Evolutionary conservation across 1,140 invertebrate species (phyloP).

Genomic region (Drosophila subpulchrella): DNA sequence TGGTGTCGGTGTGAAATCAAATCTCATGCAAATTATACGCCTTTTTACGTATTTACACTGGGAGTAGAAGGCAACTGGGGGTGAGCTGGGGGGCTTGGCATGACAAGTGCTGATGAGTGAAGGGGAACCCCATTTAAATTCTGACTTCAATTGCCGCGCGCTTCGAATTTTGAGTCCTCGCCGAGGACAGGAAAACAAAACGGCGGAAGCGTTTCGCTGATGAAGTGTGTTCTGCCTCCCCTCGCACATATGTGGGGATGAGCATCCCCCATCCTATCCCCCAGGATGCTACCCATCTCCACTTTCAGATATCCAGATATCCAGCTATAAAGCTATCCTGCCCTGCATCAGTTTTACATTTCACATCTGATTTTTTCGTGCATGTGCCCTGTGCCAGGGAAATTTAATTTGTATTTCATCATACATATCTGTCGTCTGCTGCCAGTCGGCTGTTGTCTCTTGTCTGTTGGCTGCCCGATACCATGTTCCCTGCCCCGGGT

Average conservation of each 20-base stretch:
- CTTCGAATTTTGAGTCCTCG: slow-evolving; percentile 45
- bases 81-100: too few relatives aligned
- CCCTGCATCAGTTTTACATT: slow-evolving; percentile 62
- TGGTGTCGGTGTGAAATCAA: slow-evolving; percentile 67
- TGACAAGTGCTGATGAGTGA: slow-evolving; percentile 49
- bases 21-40: slow-evolving; percentile 81
- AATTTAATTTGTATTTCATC: slow-evolving; percentile 83
- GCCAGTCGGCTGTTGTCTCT: slow-evolving; percentile 15
- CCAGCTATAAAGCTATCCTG: background rate
- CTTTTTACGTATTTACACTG: slow-evolving; percentile 79
- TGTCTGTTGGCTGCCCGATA: slow-evolving; percentile 1
- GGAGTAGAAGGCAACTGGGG: slow-evolving; percentile 5
- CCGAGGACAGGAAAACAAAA: slow-evolving; percentile 6
- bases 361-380: slow-evolving; percentile 77
- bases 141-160: slow-evolving; percentile 63
- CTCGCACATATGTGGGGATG: background rate
- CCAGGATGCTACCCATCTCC: background rate
- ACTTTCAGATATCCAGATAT: slow-evolving; percentile 10
- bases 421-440: slow-evolving; percentile 64
- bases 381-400: slow-evolving; percentile 50
- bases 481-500: slow-evolving; percentile 1
- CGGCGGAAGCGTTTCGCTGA: slow-evolving; percentile 19
- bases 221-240: slow-evolving; percentile 16
- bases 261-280: background rate
- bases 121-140: slow-evolving; percentile 60